Conservation (phyloP, 2,797 vertebrate species). For the Notolepis coatsorum region DNA sequence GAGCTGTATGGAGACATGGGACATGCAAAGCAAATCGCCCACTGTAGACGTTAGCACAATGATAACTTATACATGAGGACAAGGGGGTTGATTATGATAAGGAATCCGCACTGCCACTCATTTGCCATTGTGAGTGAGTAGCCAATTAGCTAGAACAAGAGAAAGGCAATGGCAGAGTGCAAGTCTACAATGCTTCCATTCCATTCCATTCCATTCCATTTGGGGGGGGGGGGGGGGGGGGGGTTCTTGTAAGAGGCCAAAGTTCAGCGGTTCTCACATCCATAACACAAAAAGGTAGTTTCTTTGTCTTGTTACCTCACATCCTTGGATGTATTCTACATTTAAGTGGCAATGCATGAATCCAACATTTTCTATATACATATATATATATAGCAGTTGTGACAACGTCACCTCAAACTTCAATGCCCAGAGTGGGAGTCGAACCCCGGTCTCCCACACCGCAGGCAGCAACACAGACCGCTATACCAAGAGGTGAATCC, state of each 20-base stretch:
- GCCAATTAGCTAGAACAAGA: constrained; percentile 7
- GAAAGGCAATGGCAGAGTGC: not conserved
- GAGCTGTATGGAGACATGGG: constrained; percentile 64
- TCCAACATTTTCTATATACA: not conserved
- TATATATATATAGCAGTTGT: not conserved
- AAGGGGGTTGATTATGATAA: constrained; percentile 19
- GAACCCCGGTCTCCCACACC: no score
- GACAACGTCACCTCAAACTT: no score
- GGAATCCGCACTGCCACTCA: constrained; percentile 9
- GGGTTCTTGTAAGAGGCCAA: not conserved
- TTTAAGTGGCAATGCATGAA: not conserved
- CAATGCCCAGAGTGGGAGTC: no score
- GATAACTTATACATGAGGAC: constrained; percentile 53
- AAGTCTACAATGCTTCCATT: not conserved
- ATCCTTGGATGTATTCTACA: no score
- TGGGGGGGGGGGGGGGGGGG: no score
- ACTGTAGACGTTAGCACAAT: constrained; percentile 49
- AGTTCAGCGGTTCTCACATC: not conserved
- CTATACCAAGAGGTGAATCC: no score
- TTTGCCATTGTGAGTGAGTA: constrained; percentile 17
- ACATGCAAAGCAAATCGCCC: constrained; percentile 64
- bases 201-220: no score
- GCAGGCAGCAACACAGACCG: no score
- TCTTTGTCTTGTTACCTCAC: no score
- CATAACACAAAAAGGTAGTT: no score